A percentile compares a stretch with the other conserved stretches of the same genome.
Evolutionary conservation across 2,888 invertebrate species (phyloP).

Genomic region (Hemaris fuciformis): DNA sequence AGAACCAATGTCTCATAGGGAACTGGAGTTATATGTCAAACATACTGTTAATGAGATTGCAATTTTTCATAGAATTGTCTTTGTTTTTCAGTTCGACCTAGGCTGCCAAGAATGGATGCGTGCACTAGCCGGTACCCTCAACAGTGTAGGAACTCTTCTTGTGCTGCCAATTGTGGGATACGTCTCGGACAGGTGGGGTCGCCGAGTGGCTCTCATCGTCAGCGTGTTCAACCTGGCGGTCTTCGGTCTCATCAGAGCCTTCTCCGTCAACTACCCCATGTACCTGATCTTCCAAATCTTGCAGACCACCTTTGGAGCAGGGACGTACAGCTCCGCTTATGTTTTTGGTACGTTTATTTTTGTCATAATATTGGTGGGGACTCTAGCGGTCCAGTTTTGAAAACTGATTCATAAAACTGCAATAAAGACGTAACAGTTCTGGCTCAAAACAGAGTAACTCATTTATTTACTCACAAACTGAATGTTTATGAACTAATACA

Average conservation of each 20-base stretch:
- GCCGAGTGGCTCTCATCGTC: slow-evolving; percentile 72
- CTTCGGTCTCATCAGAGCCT: slow-evolving; percentile 78
- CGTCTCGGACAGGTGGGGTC: slow-evolving; percentile 84
- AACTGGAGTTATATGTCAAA: no score
- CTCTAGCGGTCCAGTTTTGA: no score
- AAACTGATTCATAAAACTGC: no score
- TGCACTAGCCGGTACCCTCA: slow-evolving; percentile 86
- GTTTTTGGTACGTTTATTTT: slow-evolving; percentile 51
- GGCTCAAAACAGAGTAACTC: no score
- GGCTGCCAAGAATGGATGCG: slow-evolving; percentile 87
- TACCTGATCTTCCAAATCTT: slow-evolving; percentile 76
- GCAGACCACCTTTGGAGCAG: slow-evolving; percentile 76
- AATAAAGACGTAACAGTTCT: no score
- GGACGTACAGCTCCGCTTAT: slow-evolving; percentile 77
- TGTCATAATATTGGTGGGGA: not conserved
- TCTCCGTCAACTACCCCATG: slow-evolving; percentile 79
- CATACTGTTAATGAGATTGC: no score
- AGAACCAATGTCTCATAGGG: no score
- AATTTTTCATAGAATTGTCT: no score
- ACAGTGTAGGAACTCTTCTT: slow-evolving; percentile 85
- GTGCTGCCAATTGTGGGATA: slow-evolving; percentile 85
- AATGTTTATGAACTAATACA: no score
- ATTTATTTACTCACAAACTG: no score
- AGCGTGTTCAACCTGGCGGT: slow-evolving; percentile 68
- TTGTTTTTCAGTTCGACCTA: slow-evolving; percentile 79